Evolutionary conservation across 2,888 invertebrate genomes (phyloP), one percentile per base, ranked within the genome.

Genomic region (Calameuta idolon): DNA sequence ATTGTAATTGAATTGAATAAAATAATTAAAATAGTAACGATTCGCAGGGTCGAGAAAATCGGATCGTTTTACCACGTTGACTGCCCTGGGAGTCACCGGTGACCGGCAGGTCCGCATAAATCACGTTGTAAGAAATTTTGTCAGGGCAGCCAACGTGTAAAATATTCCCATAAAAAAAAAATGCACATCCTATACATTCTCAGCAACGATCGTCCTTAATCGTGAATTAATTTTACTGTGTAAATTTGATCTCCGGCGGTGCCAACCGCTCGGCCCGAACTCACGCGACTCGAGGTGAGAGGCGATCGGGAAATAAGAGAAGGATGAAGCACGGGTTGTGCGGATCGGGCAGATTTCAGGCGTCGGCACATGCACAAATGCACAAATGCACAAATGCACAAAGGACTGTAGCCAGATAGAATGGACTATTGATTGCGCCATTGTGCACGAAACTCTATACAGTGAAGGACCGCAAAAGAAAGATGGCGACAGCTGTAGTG

Each of bases 371-470:
- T 71, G 71, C 71, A 71, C n/a, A 33, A 34, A 77, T 75, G 37
- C 75, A 71, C n/a, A n/a, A 34, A 77, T 75, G 37, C 75, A 71
- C n/a, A 33, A 34, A 77, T 75, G 37, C 75, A 77, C 77, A 77
- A 77, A 77, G 40, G 75, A 35, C 69, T 77, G 34, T 55, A 55
- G 74, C 37, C 40, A 37, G 75, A 80, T 75, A 81, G 81, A 81
- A 81, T 81, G 81, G 80, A 80, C 77, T 81, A 81, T 81, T 81
- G 81, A 81, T 81, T 81, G 81, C 80, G 74, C 79, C 79, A 81
- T 81, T 81, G 81, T 81, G 78, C 77, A 75, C 73, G 77, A 74
- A 79, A 80, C 77, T 79, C 80, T 77, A 79, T 74, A 69, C 77
- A 76, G 68, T 77, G 74, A 77, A 78, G 79, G 78, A 81, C 78